Conservation (phyloP, 1,140 invertebrate genomes). For the Frieseomelitta varia region DNA sequence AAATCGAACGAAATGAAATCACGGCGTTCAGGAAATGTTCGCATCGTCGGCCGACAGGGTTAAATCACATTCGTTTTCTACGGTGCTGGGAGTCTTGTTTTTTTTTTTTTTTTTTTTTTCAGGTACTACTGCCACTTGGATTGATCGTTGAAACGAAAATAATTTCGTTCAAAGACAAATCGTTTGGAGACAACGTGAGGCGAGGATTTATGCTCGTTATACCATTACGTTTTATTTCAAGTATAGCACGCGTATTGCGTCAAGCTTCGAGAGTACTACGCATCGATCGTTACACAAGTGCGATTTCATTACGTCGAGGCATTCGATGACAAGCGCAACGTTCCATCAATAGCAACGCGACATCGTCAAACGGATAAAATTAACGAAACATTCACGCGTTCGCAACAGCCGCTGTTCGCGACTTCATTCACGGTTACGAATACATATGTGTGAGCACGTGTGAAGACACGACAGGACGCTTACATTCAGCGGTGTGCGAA, state of each 20-base stretch:
- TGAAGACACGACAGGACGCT: background rate
- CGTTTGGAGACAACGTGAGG: slow-evolving; percentile 12
- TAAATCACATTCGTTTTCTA: slow-evolving; percentile 40
- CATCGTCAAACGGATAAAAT: background rate
- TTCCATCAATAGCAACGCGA: background rate
- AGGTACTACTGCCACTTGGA: slow-evolving; percentile 52
- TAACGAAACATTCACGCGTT: slow-evolving; percentile 2
- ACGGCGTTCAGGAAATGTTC: background rate
- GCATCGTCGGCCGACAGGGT: slow-evolving; percentile 7
- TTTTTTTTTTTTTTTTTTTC: background rate
- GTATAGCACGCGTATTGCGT: slow-evolving; percentile 13
- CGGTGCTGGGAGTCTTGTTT: slow-evolving; percentile 20
- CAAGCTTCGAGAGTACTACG: background rate
- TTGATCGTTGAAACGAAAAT: slow-evolving; percentile 12
- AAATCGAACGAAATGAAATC: slow-evolving; percentile 5
- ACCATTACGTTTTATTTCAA: background rate
- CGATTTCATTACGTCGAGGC: background rate
- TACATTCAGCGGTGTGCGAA: background rate
- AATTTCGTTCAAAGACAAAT: slow-evolving; percentile 11
- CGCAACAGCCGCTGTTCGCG: background rate
- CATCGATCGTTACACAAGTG: background rate
- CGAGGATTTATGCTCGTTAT: background rate
- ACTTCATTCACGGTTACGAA: background rate
- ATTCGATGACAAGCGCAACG: slow-evolving; percentile 6
- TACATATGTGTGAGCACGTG: background rate